These are phyloP conservation scores for Pristionchus fissidentatus DNA, from an alignment of 2,888 invertebrate genomes.

Conservation along the genomic window DNA sequence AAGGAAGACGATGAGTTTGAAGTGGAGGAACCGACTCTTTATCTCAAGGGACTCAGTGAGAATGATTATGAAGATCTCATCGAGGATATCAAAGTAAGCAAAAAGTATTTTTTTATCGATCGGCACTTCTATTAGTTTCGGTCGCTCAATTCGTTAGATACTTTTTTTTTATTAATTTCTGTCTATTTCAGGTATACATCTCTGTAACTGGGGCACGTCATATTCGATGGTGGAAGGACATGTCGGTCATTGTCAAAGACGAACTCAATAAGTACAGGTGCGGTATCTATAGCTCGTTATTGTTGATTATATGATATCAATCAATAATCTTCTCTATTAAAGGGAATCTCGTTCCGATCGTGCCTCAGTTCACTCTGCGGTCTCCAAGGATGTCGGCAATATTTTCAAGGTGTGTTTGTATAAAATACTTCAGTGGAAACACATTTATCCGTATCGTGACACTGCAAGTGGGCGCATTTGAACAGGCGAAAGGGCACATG, in stretches of 20 bases:
- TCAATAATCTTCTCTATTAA: neutral
- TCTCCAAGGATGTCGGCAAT: slow-evolving; percentile 88
- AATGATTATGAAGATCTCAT: slow-evolving; percentile 94
- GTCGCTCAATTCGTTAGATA: slow-evolving; percentile 37
- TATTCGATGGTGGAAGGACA: slow-evolving; percentile 61
- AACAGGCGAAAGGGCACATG: too few species aligned
- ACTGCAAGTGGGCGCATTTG: too few species aligned
- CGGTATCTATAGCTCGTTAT: neutral
- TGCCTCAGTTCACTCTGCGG: slow-evolving; percentile 88
- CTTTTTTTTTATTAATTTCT: neutral
- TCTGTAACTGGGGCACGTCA: slow-evolving; percentile 52
- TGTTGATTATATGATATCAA: neutral
- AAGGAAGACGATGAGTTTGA: slow-evolving; percentile 92
- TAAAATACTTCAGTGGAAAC: neutral
- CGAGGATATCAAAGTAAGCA: slow-evolving; percentile 88
- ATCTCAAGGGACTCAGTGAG: slow-evolving; percentile 88
- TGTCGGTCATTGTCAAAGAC: slow-evolving; percentile 53
- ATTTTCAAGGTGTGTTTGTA: slow-evolving; percentile 83
- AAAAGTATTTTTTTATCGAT: too few species aligned
- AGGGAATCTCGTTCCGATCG: slow-evolving; percentile 37
- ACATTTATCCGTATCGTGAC: slow-evolving; percentile 40
- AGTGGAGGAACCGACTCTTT: slow-evolving; percentile 92
- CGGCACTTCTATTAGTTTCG: neutral
- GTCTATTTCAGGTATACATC: slow-evolving; percentile 45
- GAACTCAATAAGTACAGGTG: slow-evolving; percentile 56